phyloP scores from a whole-genome alignment of 2,113 vertebrate species.

The Sinosuthora webbiana region DNA sequence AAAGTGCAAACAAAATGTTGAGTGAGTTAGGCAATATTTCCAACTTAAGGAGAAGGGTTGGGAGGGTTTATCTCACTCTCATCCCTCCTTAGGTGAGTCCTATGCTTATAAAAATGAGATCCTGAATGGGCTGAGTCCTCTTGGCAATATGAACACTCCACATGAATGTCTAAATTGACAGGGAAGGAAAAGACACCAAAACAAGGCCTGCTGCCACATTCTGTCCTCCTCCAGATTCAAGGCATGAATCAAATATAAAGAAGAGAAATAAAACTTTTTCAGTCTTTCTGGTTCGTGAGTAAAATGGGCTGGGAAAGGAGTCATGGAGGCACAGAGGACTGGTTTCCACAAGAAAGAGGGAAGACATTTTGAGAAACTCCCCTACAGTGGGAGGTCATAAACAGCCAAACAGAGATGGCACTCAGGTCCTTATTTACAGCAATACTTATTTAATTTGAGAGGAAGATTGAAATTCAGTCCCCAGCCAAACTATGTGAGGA shows the following conservation, averaged over 20 bases:
- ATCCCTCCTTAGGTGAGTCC: neutral
- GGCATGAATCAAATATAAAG: neutral
- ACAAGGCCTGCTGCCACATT: neutral
- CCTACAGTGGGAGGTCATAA: neutral
- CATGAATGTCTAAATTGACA: fast-evolving
- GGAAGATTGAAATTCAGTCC: neutral
- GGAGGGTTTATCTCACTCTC: neutral
- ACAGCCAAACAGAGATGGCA: neutral
- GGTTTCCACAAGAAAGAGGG: neutral
- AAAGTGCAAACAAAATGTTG: neutral
- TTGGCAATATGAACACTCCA: fast-evolving
- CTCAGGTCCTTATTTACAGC: neutral
- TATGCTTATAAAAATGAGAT: neutral
- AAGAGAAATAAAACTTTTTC: neutral
- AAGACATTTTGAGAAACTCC: neutral
- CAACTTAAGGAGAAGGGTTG: neutral
- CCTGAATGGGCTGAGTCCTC: neutral
- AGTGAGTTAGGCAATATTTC: neutral
- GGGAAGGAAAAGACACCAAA: neutral
- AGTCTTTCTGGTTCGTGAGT: neutral
- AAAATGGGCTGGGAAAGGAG: neutral
- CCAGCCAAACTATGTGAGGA: neutral
- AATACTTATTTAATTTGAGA: neutral
- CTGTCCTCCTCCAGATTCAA: neutral
- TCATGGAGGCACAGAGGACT: neutral